Conservation (phyloP, 2,888 invertebrate species). For the Argyra leucocephala region DNA sequence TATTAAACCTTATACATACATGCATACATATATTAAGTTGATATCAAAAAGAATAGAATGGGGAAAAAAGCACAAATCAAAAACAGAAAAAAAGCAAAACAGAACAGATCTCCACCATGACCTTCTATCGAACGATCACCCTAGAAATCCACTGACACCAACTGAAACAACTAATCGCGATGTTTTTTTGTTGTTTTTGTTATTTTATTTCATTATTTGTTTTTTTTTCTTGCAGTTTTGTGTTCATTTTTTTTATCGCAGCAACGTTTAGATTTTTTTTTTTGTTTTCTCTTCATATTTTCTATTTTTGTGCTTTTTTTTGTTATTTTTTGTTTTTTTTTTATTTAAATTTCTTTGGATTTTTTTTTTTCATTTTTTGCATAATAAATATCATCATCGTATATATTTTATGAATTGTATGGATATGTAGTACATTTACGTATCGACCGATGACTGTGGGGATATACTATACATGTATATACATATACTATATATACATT, state of each 20-base stretch:
- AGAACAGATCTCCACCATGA: slow-evolving; percentile 22
- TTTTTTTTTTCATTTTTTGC: background rate
- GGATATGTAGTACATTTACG: too few relatives aligned
- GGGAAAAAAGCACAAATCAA: background rate
- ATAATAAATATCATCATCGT: too few relatives aligned
- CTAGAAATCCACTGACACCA: slow-evolving; percentile 34
- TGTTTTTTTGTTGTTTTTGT: background rate
- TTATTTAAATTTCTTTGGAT: background rate
- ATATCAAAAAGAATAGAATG: background rate
- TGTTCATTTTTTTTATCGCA: background rate
- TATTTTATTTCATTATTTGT: background rate
- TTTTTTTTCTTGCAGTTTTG: background rate
- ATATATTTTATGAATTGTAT: too few relatives aligned
- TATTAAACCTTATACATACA: background rate
- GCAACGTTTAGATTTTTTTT: slow-evolving; percentile 2
- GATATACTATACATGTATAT: too few relatives aligned
- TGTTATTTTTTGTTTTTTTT: background rate
- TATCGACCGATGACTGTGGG: too few relatives aligned
- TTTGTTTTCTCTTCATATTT: background rate
- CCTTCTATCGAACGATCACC: slow-evolving; percentile 33
- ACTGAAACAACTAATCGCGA: slow-evolving; percentile 12
- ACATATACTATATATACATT: too few relatives aligned
- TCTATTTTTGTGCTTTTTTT: background rate
- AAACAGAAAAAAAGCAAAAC: background rate
- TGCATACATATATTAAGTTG: background rate